A percentile compares a stretch with the other conserved stretches of the same genome.
Evolutionary conservation across 2,888 invertebrate species (phyloP).

Genomic region (Cosmopolites sordidus): DNA sequence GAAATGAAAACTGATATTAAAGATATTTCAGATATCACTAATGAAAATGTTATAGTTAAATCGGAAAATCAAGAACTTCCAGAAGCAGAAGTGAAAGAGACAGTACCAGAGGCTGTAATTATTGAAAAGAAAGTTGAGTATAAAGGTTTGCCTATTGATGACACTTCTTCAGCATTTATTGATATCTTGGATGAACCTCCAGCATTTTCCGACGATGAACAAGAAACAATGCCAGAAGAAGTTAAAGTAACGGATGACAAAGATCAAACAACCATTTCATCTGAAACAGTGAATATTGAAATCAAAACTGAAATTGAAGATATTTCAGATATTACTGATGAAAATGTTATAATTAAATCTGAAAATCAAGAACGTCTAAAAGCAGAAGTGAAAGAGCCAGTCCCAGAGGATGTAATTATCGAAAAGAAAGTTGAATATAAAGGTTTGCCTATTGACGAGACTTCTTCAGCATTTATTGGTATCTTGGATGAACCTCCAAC

Average conservation of each 20-base stretch:
- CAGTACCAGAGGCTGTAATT: slow-evolving; percentile 12
- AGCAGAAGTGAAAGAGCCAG: not conserved
- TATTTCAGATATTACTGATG: too few species aligned
- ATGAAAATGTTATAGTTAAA: too few species aligned
- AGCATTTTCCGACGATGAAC: slow-evolving; percentile 35
- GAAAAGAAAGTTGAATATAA: slow-evolving; percentile 28
- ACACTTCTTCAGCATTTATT: slow-evolving; percentile 31
- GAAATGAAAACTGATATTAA: too few species aligned
- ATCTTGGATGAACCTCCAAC: slow-evolving; percentile 38
- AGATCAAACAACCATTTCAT: too few species aligned
- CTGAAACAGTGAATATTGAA: too few species aligned
- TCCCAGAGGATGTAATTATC: not conserved
- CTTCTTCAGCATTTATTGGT: not conserved
- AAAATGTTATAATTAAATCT: too few species aligned
- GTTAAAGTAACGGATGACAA: too few species aligned
- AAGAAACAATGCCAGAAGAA: not conserved
- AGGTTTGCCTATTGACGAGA: slow-evolving; percentile 27
- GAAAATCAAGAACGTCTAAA: too few species aligned
- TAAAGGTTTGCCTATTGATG: slow-evolving; percentile 34
- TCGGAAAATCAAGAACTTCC: too few species aligned
- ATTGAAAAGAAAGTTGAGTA: slow-evolving; percentile 26
- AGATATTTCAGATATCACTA: too few species aligned
- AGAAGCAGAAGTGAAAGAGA: not conserved
- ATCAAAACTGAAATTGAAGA: too few species aligned
- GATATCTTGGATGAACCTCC: slow-evolving; percentile 39